Evolutionary conservation across 64 coral and sea anemone species (phyloP), one percentile per base, ranked within the genome.

Genomic region (Cladopsammia gracilis): DNA sequence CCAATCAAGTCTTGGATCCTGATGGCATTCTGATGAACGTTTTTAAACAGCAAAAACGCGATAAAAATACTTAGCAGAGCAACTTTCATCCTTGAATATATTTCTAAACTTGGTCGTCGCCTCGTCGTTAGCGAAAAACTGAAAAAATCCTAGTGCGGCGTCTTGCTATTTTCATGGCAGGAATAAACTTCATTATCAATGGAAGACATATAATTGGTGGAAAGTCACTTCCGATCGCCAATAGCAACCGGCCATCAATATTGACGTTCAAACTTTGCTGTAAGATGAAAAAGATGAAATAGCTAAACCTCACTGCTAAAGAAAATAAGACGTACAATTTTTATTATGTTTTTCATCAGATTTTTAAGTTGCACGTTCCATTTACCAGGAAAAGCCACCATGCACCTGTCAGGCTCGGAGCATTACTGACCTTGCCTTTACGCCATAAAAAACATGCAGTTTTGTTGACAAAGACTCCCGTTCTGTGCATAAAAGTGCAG

Each of bases 161-260:
- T n/a, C 34, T 64, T 82, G 58, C 26, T 82, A 82, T 34, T 47
- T 64, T 22, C 58, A 64, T 82, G 43, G 25, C 42, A 58, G 24
- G 20, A 82, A 46, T 64, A 62, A 82, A 82, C 54, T 19, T 61
- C 34, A 64, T 82, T 64, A 82, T 10, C 12, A 46, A 9, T 9
- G 2, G 1, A 82, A 20, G 78, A 64, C 20, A 46, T 82, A 5
- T 24, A 64, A 82, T 82, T 82, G 78, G 78, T 82, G 78, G 78
- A 82, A 64, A 82, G 46, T 62, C 25, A 46, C 26, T 45, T 62
- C 78, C 78, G 16, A 7, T 64, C 25, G 14, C 10, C 53, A 56
- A 56, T 56, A 56, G 53, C 53, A 56, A 56, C 53, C 53, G 12
- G 7, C 53, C 53, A 12, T 5, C 53, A 6, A 10, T 10, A 56